Percentiles rank a stretch among this genome's conserved stretches.
phyloP scores from a whole-genome alignment of 2,888 invertebrate species.

The Carabus problematicus region DNA sequence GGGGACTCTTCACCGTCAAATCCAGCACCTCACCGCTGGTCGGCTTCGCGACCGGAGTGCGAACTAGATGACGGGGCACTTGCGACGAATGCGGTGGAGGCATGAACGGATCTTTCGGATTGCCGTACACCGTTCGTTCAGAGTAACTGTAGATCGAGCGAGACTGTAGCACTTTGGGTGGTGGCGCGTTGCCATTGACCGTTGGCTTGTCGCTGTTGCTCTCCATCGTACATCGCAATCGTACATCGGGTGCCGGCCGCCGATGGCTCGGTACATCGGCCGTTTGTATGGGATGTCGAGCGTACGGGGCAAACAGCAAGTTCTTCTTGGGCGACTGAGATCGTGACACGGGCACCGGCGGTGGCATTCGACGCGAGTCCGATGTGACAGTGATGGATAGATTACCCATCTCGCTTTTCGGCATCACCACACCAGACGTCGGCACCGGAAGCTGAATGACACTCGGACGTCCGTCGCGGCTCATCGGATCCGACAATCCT shows the following conservation, averaged over 20 bases:
- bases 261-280: neutral
- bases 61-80: slow-evolving; percentile 43
- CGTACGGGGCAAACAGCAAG: slow-evolving; percentile 13
- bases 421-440: neutral
- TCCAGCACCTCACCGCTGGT: slow-evolving; percentile 68
- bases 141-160: slow-evolving; percentile 70
- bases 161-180: slow-evolving; percentile 69
- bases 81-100: slow-evolving; percentile 61
- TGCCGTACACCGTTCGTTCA: slow-evolving; percentile 73
- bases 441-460: slow-evolving; percentile 52
- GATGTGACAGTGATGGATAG: slow-evolving; percentile 45
- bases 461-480: slow-evolving; percentile 51
- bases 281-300: slow-evolving; percentile 8
- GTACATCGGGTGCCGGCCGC: slow-evolving; percentile 24
- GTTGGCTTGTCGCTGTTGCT: slow-evolving; percentile 48
- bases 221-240: slow-evolving; percentile 28
- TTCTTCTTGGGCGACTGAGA: slow-evolving; percentile 41
- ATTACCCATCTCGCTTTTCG: slow-evolving; percentile 43
- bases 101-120: slow-evolving; percentile 73
- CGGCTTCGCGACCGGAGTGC: slow-evolving; percentile 42
- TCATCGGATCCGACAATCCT: slow-evolving; percentile 47
- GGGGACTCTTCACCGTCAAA: slow-evolving; percentile 61
- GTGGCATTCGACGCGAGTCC: slow-evolving; percentile 44
- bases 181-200: slow-evolving; percentile 55
- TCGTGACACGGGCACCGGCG: slow-evolving; percentile 45